Base-by-base conservation (phyloP, 2,113 vertebrate species). In the Gadus chalcogrammus region DNA sequence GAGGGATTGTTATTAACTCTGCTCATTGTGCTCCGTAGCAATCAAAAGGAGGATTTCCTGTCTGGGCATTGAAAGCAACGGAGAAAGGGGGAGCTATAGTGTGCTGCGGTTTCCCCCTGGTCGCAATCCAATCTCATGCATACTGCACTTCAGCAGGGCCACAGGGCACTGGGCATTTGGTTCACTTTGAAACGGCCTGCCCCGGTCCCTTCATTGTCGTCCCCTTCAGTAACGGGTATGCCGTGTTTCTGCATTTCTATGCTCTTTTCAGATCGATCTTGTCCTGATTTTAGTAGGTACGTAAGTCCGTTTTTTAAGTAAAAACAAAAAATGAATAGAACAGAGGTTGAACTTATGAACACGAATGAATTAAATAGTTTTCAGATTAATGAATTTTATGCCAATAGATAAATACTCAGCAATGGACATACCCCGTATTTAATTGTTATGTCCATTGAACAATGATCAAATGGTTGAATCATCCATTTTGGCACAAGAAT, bases 41-140 rank as follows among this genome's bases (percentile, higher is more conserved):
- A 87, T 91, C 83, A 91, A 91, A 91, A 72, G 76, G 63, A 88
- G 89, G 91, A 92, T 91, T 91, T 92, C 90, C 90, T 92, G 90
- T 88, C 85, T 88, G 71, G 24, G 79, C 78, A 61, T 6, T 65
- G 82, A 64, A 58, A 77, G 79, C 16, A 66, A 82, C 74, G 78
- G 60, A 72, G 73, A 63, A 63, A 48, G 68, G 75, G 72, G 85
- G 38, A 64, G 65, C 31, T 38, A 17, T 31, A 18, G 73, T 84
- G 73, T 84, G 69, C 77, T 74, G 71, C 71, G 66, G 20, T 82
- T 85, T 84, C 81, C 79, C 85, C 77, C 18, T 70, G 31, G 9
- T 78, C 22, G 55, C 69, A 78, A 80, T 75, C 67, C 31, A 72
- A 70, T 75, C 70, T 4, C 24, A 75, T 75, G 75, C 83, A 68